Percentiles rank a stretch among this genome's conserved stretches.
These are phyloP conservation scores for Drosophila suzukii DNA, from an alignment of 1,140 invertebrate genomes.

Conservation along the genomic window DNA sequence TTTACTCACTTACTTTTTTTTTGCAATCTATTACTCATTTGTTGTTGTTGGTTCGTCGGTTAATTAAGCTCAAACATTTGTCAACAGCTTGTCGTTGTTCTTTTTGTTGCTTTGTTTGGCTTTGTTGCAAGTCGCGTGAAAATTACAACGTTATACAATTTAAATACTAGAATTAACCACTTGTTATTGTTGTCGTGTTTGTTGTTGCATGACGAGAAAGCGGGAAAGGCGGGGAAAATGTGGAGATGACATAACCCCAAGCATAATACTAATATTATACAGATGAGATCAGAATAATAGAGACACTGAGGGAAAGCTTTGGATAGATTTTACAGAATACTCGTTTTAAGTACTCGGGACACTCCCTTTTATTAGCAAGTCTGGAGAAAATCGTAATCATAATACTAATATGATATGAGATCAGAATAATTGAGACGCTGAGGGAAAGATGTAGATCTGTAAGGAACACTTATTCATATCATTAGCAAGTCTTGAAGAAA, in stretches of 20 bases:
- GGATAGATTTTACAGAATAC: background rate
- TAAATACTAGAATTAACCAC: conserved; percentile 65
- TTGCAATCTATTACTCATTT: conserved; percentile 34
- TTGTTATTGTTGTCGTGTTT: conserved; percentile 39
- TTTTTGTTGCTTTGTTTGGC: conserved; percentile 31
- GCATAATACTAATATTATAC: conserved; percentile 5
- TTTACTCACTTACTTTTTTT: conserved; percentile 6
- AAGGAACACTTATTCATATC: no score
- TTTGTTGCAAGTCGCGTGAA: conserved; percentile 65
- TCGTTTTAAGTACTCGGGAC: no score
- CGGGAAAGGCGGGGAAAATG: background rate
- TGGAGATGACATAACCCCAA: conserved; percentile 59
- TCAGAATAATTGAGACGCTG: background rate
- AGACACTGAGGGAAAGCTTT: background rate
- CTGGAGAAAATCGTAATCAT: background rate
- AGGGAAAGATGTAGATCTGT: no score
- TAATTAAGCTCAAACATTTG: conserved; percentile 52
- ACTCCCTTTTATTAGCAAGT: no score
- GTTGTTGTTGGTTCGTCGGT: conserved; percentile 23
- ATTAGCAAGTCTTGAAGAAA: no score
- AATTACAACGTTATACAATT: conserved; percentile 71
- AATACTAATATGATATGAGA: conserved; percentile 6
- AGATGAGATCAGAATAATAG: conserved; percentile 1
- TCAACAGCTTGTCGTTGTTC: conserved; percentile 50
- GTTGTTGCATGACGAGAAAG: conserved; percentile 61